phyloP scores from a whole-genome alignment of 2,888 invertebrate species.

The Lithodes maja region DNA sequence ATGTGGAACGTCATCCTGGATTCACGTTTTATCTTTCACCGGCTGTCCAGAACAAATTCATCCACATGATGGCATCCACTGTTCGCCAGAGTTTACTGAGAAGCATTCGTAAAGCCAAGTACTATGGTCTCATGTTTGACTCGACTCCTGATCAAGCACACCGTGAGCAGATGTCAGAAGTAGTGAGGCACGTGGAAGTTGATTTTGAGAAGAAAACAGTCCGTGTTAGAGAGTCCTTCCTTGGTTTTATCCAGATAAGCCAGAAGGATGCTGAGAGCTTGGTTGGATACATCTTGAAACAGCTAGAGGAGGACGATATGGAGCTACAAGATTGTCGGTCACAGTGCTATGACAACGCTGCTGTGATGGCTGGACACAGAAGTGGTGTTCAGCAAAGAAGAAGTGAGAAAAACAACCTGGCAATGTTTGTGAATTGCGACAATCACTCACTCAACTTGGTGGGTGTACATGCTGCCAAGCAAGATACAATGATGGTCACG shows the following conservation, averaged over 20 bases:
- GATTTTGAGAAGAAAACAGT: slow-evolving; percentile 31
- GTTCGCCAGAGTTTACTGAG: slow-evolving; percentile 30
- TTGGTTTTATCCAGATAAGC: no score
- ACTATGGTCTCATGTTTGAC: neutral
- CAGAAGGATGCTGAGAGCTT: neutral
- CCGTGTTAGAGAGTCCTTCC: neutral
- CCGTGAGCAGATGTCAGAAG: slow-evolving; percentile 25
- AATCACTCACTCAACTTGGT: no score
- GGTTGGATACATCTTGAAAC: slow-evolving; percentile 35
- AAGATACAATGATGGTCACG: no score
- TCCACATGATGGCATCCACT: slow-evolving; percentile 23
- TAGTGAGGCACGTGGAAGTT: slow-evolving; percentile 4
- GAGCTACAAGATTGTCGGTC: slow-evolving; percentile 32
- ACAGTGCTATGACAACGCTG: slow-evolving; percentile 14
- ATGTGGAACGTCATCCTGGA: neutral
- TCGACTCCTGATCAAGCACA: no score
- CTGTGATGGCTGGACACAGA: slow-evolving; percentile 38
- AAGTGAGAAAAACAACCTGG: slow-evolving; percentile 38
- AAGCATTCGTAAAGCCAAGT: slow-evolving; percentile 30
- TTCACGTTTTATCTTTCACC: no score
- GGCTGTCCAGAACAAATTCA: neutral
- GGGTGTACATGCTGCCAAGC: no score
- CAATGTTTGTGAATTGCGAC: no score
- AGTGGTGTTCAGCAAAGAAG: slow-evolving; percentile 30
- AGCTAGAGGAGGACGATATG: slow-evolving; percentile 28